Percentiles rank a stretch among this genome's conserved stretches.
phyloP scores from a whole-genome alignment of 2,888 invertebrate species.

The Microctonus brassicae region DNA sequence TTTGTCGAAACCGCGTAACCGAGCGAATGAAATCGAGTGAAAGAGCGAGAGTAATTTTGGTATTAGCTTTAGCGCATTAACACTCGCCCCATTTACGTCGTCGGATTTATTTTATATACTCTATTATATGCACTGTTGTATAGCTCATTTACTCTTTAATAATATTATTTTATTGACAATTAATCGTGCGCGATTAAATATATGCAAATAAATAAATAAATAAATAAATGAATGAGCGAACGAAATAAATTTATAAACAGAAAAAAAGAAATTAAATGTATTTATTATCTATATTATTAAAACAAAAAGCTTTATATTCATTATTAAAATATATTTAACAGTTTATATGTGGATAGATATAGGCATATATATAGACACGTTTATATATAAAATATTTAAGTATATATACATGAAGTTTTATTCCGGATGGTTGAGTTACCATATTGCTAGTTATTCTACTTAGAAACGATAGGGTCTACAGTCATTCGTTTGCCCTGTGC shows the following conservation, averaged over 20 bases:
- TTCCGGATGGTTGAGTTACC: slow-evolving; percentile 25
- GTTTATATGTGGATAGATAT: too few relatives aligned
- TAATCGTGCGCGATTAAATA: not conserved
- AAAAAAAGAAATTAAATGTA: too few relatives aligned
- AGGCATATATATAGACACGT: not conserved
- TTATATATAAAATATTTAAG: not conserved
- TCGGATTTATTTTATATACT: slow-evolving; percentile 13
- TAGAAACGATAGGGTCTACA: slow-evolving; percentile 24
- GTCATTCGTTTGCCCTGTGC: slow-evolving; percentile 28
- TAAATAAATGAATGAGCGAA: too few relatives aligned
- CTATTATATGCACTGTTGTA: not conserved
- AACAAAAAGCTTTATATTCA: too few relatives aligned
- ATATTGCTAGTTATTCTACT: slow-evolving; percentile 26
- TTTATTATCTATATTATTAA: too few relatives aligned
- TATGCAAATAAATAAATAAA: not conserved
- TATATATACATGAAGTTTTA: slow-evolving; percentile 13
- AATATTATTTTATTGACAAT: slow-evolving; percentile 29
- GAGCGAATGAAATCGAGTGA: not conserved
- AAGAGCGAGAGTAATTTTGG: slow-evolving; percentile 12
- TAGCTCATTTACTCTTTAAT: not conserved
- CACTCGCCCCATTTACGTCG: slow-evolving; percentile 18
- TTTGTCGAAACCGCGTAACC: slow-evolving; percentile 50
- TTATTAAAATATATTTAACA: too few relatives aligned
- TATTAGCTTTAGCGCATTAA: slow-evolving; percentile 61
- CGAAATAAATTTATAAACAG: too few relatives aligned